Evolutionary conservation across 1,140 invertebrate species (phyloP).

Genomic region (Conopomorpha cramerella): DNA sequence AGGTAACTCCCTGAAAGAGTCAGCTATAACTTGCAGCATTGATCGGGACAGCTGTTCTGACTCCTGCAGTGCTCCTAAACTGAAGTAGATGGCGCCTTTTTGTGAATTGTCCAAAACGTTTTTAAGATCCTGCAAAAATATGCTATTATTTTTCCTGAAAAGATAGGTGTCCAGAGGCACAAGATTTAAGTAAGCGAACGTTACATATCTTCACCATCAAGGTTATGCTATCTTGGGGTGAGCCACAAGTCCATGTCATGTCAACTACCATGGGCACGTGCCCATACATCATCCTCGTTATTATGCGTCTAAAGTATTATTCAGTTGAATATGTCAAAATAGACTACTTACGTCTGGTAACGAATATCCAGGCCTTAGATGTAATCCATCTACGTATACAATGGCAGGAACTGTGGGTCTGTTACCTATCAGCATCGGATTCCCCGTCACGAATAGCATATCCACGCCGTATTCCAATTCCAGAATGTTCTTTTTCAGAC

Average conservation of each 20-base stretch:
- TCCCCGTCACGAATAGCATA: conserved; percentile 30
- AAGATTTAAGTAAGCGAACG: too few species aligned
- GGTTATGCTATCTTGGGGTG: too few species aligned
- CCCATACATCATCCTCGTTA: too few species aligned
- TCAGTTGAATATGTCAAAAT: too few species aligned
- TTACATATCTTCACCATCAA: too few species aligned
- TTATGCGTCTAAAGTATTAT: too few species aligned
- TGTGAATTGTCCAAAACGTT: conserved; percentile 43
- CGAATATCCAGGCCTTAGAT: conserved; percentile 42
- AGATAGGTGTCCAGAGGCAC: too few species aligned
- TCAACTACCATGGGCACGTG: too few species aligned
- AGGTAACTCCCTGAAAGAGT: conserved; percentile 55
- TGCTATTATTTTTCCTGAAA: too few species aligned
- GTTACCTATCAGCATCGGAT: conserved; percentile 36
- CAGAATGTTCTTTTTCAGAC: conserved; percentile 23
- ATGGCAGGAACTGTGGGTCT: conserved; percentile 45
- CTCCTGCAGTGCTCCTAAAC: conserved; percentile 56
- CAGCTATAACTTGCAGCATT: conserved; percentile 35
- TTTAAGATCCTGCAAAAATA: conserved; percentile 46
- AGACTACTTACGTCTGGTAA: conserved; percentile 39
- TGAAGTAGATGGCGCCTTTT: conserved; percentile 59
- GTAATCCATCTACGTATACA: conserved; percentile 59
- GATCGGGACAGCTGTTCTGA: conserved; percentile 35
- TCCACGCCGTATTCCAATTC: conserved; percentile 46
- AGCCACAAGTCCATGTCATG: too few species aligned